Evolutionary conservation across 2,113 vertebrate species (phyloP), one percentile per base, ranked within the genome.

Genomic region (Smithornis capensis): DNA sequence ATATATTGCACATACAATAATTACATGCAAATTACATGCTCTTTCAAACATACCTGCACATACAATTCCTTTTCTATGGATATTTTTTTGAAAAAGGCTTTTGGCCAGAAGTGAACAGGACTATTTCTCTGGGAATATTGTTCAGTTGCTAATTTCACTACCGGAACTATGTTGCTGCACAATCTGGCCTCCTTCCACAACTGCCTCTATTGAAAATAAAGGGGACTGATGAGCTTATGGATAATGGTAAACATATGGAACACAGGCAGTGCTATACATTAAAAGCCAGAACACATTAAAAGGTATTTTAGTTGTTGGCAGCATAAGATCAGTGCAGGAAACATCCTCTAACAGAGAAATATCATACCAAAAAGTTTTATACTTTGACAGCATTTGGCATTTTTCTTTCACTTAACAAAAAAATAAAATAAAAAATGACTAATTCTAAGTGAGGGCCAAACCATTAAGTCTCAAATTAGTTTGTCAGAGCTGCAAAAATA

Each of bases 161-260:
- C 97, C 94, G 96, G 97, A 98, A 97, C 97, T 97, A 90, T 97
- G 95, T 96, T 98, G 93, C 95, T 95, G 93, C 25, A 79, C 92
- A 64, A 80, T 87, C 97, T 98, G 98, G 97, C 97, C 95, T 94
- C 89, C 77, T 97, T 98, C 98, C 98, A 98, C 95, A 87, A 87
- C 91, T 95, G 97, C 95, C 96, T 98, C 97, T 90, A 83, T 68
- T 97, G 94, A 97, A 98, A 97, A 96, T 85, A 97, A 93, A 97
- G 96, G 94, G 94, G 49, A 90, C 95, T 97, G 97, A 98, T 97
- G 96, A 97, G 95, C 97, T 96, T 96, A 74, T 6, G 91, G 96
- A 95, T 98, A 98, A 98, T 98, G 97, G 97, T 97, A 98, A 98
- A 98, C 98, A 98, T 92, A 97, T 98, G 98, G 92, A 97, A 94